Base-by-base conservation (phyloP, 2,113 vertebrate genomes). In the Todiramphus saurophagus region DNA sequence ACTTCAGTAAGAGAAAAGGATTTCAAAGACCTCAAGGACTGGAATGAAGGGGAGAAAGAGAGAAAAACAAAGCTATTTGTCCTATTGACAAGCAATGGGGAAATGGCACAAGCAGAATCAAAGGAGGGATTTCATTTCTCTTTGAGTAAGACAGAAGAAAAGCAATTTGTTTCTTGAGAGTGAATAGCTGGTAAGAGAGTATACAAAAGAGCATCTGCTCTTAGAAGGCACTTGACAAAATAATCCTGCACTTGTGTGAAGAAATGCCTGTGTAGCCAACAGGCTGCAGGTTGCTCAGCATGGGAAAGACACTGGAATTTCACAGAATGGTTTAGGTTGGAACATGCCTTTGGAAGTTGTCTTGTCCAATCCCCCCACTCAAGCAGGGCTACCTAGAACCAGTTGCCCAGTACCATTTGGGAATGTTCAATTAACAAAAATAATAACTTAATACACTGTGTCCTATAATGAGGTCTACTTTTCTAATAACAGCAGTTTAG, bases 171-270 rank as follows among this genome's bases (percentile, higher is more conserved):
- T 85, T 27, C 41, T 89, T 48, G 44, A 87, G 41, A 28, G 9
- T 82, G 77, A 91, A 89, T 87, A 92, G 46, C 55, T 95, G 44
- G 56, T 87, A 75, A 64, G 68, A 82, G 48, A 27, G 17, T 48
- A 56, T 33, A 87, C 10, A 70, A 87, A 91, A 87, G 50, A 79
- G 56, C 41, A 51, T 62, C 51, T 66, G 21, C 37, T 90, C 50
- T 89, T 83, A 74, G 78, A 87, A 91, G 39, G 24, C 33, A 76
- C 72, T 95, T 95, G 85, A 90, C 21, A 89, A 89, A 93, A 88
- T 72, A 90, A 90, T 85, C 53, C 74, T 79, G 41, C 72, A 28
- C 31, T 95, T 77, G 5, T 55, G 67, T 59, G 46, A 89, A 78
- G 55, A 50, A 80, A 78, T 46, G 59, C 19, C 14, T 59, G 50